These are phyloP conservation scores for Cardiocondyla obscurior DNA, from an alignment of 1,140 invertebrate species.

Conservation along the genomic window DNA sequence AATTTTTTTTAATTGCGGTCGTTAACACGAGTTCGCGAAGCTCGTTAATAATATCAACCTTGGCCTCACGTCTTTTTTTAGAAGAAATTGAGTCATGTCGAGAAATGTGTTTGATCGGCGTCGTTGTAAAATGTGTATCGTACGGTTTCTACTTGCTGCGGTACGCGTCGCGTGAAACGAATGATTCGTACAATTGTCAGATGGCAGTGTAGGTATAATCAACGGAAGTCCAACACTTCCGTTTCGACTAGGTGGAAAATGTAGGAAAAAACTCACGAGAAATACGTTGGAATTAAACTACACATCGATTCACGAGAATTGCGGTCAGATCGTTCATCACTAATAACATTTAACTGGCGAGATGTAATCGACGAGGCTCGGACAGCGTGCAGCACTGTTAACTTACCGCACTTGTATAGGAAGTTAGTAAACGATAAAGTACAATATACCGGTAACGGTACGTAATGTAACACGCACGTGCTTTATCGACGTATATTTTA, in stretches of 20 bases:
- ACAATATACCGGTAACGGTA: constrained; percentile 19
- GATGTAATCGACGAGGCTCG: constrained; percentile 12
- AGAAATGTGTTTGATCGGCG: not conserved
- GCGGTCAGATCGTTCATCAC: not conserved
- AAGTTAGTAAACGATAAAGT: constrained; percentile 26
- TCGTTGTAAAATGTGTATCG: not conserved
- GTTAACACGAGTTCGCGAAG: not conserved
- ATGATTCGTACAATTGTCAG: constrained; percentile 30
- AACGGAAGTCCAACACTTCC: not conserved
- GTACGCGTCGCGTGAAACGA: not conserved
- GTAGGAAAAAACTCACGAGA: not conserved
- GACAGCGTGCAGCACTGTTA: constrained; percentile 10
- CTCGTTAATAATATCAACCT: constrained; percentile 7
- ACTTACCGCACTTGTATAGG: not conserved
- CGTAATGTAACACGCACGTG: not conserved
- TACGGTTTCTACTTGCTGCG: not conserved
- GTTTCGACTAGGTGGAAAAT: not conserved
- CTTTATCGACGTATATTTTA: not conserved
- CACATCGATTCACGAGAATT: not conserved
- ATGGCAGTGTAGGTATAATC: constrained; percentile 57
- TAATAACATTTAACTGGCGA: not conserved
- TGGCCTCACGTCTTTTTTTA: not conserved
- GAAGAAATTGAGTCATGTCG: not conserved
- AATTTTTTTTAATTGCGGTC: not conserved
- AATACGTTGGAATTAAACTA: constrained; percentile 8